These are phyloP conservation scores for Galeopsomyia nigrocyanea DNA, from an alignment of 2,888 invertebrate genomes.

Conservation along the genomic window DNA sequence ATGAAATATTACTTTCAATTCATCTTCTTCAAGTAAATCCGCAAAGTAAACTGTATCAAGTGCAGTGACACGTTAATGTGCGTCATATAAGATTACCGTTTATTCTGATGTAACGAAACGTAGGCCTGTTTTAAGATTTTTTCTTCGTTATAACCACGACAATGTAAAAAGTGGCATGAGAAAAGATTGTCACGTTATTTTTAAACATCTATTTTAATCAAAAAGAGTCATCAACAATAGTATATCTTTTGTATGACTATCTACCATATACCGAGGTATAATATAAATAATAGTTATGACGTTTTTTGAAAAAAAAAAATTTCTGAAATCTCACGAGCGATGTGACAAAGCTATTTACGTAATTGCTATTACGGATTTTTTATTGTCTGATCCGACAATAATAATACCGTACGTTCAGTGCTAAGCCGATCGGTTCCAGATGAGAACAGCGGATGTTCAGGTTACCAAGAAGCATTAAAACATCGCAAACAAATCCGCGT, in stretches of 20 bases:
- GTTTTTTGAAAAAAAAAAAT: slow-evolving; percentile 17
- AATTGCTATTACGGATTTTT: slow-evolving; percentile 38
- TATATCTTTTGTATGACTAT: too few relatives aligned
- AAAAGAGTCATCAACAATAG: too few relatives aligned
- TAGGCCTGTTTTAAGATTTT: not conserved
- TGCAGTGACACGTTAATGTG: slow-evolving; percentile 40
- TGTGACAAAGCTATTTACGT: slow-evolving; percentile 41
- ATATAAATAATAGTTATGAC: too few relatives aligned
- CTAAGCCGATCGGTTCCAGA: slow-evolving; percentile 24
- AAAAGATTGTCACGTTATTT: too few relatives aligned
- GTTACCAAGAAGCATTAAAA: slow-evolving; percentile 27
- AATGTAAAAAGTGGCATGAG: slow-evolving; percentile 4
- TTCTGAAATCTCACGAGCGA: slow-evolving; percentile 25
- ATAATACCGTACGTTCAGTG: slow-evolving; percentile 38
- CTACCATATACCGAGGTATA: too few relatives aligned
- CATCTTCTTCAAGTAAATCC: not conserved
- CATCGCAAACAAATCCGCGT: not conserved
- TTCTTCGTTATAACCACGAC: slow-evolving; percentile 1
- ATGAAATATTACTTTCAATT: slow-evolving; percentile 2
- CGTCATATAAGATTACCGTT: slow-evolving; percentile 40
- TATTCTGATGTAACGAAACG: slow-evolving; percentile 39
- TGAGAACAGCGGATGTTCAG: slow-evolving; percentile 26
- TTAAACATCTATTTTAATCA: too few relatives aligned
- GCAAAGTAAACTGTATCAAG: slow-evolving; percentile 24
- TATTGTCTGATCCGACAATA: slow-evolving; percentile 8